Evolutionary conservation across 2,113 vertebrate species (phyloP), one percentile per base, ranked within the genome.

Genomic region (human): DNA sequence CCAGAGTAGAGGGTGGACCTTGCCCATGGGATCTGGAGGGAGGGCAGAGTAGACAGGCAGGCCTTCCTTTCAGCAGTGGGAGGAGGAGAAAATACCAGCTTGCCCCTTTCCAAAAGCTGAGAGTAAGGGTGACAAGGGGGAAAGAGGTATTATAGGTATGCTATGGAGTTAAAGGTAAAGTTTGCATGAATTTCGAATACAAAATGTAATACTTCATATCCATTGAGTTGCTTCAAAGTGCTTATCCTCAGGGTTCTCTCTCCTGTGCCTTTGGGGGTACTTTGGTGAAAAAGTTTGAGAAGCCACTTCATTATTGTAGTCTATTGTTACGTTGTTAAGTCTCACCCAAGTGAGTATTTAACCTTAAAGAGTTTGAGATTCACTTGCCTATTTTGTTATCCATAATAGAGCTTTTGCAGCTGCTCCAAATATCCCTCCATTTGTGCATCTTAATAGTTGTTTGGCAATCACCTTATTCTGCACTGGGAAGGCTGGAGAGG

Each of bases 331-430:
- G 48, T 75, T 96, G 91, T 89, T 82, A 73, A 95, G 92, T 89
- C 79, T 96, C 68, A 85, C 96, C 95, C 98, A 66, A 72, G 90
- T 89, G 96, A 86, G 86, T 79, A 1, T 94, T 96, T 95, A 96
- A 96, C 93, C 97, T 96, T 92, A 72, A 96, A 94, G 96, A 80
- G 72, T 79, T n/a, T 64, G 89, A 70, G 86, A 83, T 57, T 79
- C 86, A 57, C 89, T 94, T 40, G 76, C 89, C 72, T 79, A 17
- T 89, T 73, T 85, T 89, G 89, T 96, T 90, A 27, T 64, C 61
- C 61, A 66, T 94, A 87, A 72, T 92, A 38, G 86, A 80, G 82
- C 14, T 52, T 86, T 89, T 64, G 89, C 95, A 89, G 68, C 97
- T 96, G 95, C 91, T 91, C 91, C 93, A 94, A 48, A 43, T 35